Base-by-base conservation (phyloP, 1,140 invertebrate genomes). In the Prorops nasuta region DNA sequence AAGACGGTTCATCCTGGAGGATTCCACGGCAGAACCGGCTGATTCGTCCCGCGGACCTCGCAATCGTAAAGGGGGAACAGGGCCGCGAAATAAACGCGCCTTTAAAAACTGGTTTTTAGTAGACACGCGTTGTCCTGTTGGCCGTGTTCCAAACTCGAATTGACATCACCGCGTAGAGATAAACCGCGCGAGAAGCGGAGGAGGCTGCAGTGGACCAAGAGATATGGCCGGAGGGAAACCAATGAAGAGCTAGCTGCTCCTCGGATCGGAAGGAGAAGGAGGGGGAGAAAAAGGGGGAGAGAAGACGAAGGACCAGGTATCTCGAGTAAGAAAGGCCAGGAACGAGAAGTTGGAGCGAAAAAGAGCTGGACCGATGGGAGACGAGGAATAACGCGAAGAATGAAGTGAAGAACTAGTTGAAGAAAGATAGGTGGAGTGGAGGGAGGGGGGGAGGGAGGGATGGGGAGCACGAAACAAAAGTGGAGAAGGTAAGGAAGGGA, bases 21-120 rank as follows among this genome's bases (percentile, higher is more conserved):
- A n/a, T n/a, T n/a, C n/a, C n/a, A n/a, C n/a, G n/a, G n/a, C n/a
- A n/a, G n/a, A n/a, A n/a, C n/a, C n/a, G n/a, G n/a, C n/a, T n/a
- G n/a, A n/a, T n/a, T n/a, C n/a, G n/a, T n/a, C n/a, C n/a, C n/a
- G n/a, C n/a, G n/a, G n/a, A n/a, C n/a, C n/a, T n/a, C n/a, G n/a
- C n/a, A n/a, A n/a, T n/a, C n/a, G n/a, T n/a, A n/a, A n/a, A n/a
- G n/a, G n/a, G n/a, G n/a, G n/a, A n/a, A n/a, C n/a, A n/a, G 36
- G n/a, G 18, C 54, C 21, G 60, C 51, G 52, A 58, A 71, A 70
- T 71, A 69, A 70, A 71, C 59, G 62, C 42, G 59, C 59, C 64
- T 65, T 64, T 67, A 68, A 72, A 71, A 74, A 74, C 71, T 67
- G 71, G 71, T 74, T 72, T 73, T 69, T 67, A 72, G 69, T 72